Evolutionary conservation across 2,113 vertebrate species (phyloP).

Genomic region (Alligator sinensis): DNA sequence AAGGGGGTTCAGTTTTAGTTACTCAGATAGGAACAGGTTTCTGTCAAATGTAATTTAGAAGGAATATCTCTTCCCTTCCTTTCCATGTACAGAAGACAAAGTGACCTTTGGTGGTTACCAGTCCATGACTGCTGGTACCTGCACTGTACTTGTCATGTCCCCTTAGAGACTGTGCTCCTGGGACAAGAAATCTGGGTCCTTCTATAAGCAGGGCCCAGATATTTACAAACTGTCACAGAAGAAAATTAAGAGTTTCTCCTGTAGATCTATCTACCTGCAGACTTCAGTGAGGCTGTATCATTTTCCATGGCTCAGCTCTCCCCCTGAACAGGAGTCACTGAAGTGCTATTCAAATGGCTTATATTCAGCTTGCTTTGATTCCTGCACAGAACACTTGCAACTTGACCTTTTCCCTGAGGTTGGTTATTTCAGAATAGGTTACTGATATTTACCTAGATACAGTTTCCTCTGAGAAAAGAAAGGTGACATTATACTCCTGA

Average conservation of each 20-base stretch:
- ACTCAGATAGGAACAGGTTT: slow-evolving; percentile 19
- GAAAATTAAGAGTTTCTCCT: neutral
- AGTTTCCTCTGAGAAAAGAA: slow-evolving; percentile 14
- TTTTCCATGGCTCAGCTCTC: neutral
- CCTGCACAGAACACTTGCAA: neutral
- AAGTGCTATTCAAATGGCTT: neutral
- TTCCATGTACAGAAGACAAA: slow-evolving; percentile 2
- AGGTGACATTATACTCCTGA: neutral
- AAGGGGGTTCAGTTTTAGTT: slow-evolving; percentile 19
- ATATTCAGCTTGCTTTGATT: neutral
- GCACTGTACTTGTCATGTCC: neutral
- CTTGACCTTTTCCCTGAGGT: slow-evolving; percentile 48
- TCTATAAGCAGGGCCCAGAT: neutral
- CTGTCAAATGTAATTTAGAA: slow-evolving; percentile 27
- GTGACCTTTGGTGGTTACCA: slow-evolving; percentile 7
- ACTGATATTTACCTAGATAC: neutral
- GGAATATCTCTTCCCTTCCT: neutral
- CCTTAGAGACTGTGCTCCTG: neutral
- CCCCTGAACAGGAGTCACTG: neutral
- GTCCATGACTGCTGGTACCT: neutral
- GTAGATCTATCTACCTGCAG: neutral
- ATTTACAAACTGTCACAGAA: neutral
- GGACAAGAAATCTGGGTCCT: neutral
- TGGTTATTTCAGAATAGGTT: slow-evolving; percentile 48
- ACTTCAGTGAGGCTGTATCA: neutral